Conservation (phyloP, 2,888 invertebrate species). For the Coleophora deauratella region DNA sequence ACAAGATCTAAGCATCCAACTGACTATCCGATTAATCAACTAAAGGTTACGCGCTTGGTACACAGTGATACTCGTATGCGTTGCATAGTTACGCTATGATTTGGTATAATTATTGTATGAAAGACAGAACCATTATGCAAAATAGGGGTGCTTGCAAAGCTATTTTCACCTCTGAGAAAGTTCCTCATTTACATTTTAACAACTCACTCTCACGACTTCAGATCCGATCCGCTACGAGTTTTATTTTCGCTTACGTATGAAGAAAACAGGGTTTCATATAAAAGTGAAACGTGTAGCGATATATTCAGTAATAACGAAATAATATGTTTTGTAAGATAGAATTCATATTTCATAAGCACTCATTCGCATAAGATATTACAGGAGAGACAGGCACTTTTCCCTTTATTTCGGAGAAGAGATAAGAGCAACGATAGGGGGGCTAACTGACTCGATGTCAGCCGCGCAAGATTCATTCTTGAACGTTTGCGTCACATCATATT, state of each 20-base stretch:
- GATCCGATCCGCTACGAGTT: constrained; percentile 24
- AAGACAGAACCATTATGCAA: too few relatives aligned
- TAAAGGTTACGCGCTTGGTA: too few relatives aligned
- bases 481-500: constrained; percentile 59
- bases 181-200: constrained; percentile 24
- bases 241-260: constrained; percentile 40
- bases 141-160: too few relatives aligned
- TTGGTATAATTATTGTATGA: too few relatives aligned
- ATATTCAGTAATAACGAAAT: constrained; percentile 66
- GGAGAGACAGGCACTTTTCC: constrained; percentile 53
- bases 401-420: constrained; percentile 64
- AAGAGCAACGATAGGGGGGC: constrained; percentile 48
- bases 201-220: constrained; percentile 13
- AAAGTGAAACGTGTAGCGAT: constrained; percentile 54
- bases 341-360: constrained; percentile 71
- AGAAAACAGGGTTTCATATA: constrained; percentile 41
- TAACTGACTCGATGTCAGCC: constrained; percentile 43
- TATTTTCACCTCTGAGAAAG: too few relatives aligned
- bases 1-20: too few relatives aligned
- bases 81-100: too few relatives aligned
- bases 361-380: constrained; percentile 62
- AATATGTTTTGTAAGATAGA: constrained; percentile 67
- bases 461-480: constrained; percentile 48
- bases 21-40: too few relatives aligned
- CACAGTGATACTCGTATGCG: too few relatives aligned